Conservation (phyloP, 2,113 vertebrate species). For the Pithys albifrons region DNA sequence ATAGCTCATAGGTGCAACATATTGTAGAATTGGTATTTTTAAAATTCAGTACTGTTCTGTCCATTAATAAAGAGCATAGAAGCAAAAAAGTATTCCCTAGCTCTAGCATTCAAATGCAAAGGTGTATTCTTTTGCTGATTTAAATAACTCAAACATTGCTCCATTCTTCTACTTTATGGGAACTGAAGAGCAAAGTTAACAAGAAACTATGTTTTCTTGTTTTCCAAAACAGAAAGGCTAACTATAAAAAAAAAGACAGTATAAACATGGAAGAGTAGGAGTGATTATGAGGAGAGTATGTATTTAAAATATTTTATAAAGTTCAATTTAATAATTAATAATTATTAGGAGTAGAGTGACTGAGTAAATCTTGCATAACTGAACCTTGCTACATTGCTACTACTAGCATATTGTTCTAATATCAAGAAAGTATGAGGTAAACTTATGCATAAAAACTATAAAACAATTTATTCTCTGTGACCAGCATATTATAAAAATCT, state of each 20-base stretch:
- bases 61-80: neutral
- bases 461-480: neutral
- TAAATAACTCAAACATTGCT: neutral
- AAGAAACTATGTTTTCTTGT: neutral
- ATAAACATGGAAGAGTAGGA: neutral
- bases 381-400: neutral
- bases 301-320: neutral
- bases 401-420: neutral
- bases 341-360: neutral
- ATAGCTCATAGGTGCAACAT: neutral
- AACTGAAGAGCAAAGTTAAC: neutral
- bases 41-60: neutral
- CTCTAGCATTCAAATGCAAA: neutral
- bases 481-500: neutral
- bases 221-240: neutral
- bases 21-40: neutral
- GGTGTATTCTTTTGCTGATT: neutral
- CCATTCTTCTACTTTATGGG: neutral
- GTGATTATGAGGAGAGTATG: neutral
- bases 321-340: neutral
- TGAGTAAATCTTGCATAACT: neutral
- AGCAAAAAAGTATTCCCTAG: neutral
- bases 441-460: neutral
- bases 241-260: neutral
- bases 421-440: neutral